These are phyloP conservation scores for Chaetoderma sp. DNA, from an alignment of 2,888 invertebrate genomes.

Conservation along the genomic window DNA sequence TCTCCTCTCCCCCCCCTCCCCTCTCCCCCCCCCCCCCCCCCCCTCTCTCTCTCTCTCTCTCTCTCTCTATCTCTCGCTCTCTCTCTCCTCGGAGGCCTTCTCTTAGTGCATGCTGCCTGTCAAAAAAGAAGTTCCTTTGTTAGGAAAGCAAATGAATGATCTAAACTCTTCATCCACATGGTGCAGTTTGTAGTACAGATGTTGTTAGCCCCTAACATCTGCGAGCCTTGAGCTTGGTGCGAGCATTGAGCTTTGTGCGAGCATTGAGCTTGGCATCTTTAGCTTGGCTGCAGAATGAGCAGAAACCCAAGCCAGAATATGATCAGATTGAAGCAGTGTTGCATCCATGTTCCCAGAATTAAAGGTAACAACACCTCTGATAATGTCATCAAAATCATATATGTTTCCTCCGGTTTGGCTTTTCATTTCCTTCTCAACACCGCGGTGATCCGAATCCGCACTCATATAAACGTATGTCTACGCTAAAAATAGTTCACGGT, in stretches of 20 bases:
- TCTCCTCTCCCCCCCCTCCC: neutral
- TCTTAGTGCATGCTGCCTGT: no score
- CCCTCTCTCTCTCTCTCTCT: no score
- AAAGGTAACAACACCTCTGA: constrained; percentile 8
- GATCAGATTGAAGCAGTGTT: constrained; percentile 8
- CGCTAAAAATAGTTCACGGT: constrained; percentile 6
- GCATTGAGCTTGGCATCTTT: constrained; percentile 1
- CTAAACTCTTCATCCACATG: no score
- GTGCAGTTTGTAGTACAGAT: no score
- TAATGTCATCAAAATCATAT: constrained; percentile 1
- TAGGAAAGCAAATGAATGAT: no score
- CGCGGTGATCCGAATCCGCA: constrained; percentile 26
- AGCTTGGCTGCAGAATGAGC: constrained; percentile 15
- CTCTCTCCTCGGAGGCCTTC: no score
- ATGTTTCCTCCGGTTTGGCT: constrained; percentile 11
- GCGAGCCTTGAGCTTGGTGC: no score
- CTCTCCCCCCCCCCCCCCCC: no score
- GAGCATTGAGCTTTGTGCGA: no score
- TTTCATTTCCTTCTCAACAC: constrained; percentile 24
- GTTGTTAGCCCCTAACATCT: no score
- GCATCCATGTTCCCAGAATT: constrained; percentile 18
- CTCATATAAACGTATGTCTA: constrained; percentile 27
- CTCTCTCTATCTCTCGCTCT: no score
- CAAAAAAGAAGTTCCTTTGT: no score
- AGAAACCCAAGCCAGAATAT: constrained; percentile 7